Percentiles rank a stretch among this genome's conserved stretches.
phyloP scores from a whole-genome alignment of 2,113 vertebrate species.

The Rhabdomys dilectus region DNA sequence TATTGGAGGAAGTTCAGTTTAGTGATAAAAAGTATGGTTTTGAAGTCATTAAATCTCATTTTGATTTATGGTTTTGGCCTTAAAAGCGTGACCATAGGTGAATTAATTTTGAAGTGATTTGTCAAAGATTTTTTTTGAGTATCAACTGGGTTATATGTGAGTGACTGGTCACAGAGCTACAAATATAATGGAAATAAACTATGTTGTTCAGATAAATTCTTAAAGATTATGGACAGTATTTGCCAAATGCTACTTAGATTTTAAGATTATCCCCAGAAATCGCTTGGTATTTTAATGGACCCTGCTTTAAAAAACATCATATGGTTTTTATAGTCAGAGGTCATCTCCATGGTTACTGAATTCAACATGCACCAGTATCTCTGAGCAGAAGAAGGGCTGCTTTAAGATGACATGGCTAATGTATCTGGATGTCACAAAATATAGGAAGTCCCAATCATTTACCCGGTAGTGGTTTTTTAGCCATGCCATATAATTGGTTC shows the following conservation, averaged over 20 bases:
- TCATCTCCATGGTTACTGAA: neutral
- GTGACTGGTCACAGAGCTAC: neutral
- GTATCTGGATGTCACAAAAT: neutral
- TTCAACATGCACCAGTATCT: neutral
- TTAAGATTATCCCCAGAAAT: neutral
- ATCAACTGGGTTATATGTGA: neutral
- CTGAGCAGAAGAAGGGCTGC: neutral
- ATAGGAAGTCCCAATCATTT: neutral
- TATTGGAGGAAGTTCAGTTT: neutral
- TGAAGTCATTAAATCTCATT: neutral
- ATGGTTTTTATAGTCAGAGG: neutral
- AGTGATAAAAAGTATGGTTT: neutral
- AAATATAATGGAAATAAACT: neutral
- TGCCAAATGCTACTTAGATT: neutral
- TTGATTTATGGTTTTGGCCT: neutral
- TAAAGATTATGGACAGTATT: neutral
- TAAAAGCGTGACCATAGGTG: neutral
- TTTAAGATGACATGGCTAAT: neutral
- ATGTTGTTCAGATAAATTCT: neutral
- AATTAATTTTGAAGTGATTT: constrained; percentile 24
- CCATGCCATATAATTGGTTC: neutral
- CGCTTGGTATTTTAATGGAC: neutral
- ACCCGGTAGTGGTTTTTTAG: neutral
- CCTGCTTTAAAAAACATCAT: neutral
- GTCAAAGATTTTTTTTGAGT: neutral